Evolutionary conservation across 2,888 invertebrate species (phyloP), one percentile per base, ranked within the genome.

Genomic region (Syrphus vitripennis): DNA sequence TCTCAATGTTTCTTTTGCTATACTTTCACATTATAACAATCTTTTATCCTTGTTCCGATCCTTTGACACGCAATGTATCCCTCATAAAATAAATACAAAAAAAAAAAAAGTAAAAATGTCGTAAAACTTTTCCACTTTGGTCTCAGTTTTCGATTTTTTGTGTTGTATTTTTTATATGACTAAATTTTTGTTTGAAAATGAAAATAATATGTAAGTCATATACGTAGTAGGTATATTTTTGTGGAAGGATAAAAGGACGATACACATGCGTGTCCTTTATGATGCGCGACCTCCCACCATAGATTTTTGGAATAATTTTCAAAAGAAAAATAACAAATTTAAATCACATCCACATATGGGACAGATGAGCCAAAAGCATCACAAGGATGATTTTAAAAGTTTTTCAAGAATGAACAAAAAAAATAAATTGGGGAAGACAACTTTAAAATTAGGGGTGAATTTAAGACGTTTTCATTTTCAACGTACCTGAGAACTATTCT

Each of bases 41-140:
- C 81, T 86, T 81, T 86, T 77, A 82, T 81, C 77, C 86, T 77
- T 82, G 40, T 77, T 77, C 37, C 63, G 82, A 82, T 86, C 86
- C 86, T 86, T 78, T 86, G 86, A 86, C 86, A 86, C 86, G 82
- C 86, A 82, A 86, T 78, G 82, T 69, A 77, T 82, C 82, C 82
- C 77, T 82, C 86, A 78, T 82, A 86, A 82, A 86, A 77, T 31
- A 72, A 65, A 57, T 37, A 48, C 57, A 37, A 53, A 67, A 48
- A 59, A 40, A 57, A 55, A n/a, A n/a, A n/a, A n/a, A n/a, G n/a
- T n/a, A n/a, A n/a, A 67, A 69, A 42, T 24, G 45, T 16, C 61
- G 65, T 42, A 69, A 86, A 86, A 86, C 86, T 86, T 86, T 86
- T 86, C 86, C 86, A 86, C 70, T 86, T 86, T 77, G 55, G 50